A percentile compares a stretch with the other conserved stretches of the same genome.
These are phyloP conservation scores for Chrysodeixis includens DNA, from an alignment of 2,888 invertebrate genomes.

Conservation along the genomic window DNA sequence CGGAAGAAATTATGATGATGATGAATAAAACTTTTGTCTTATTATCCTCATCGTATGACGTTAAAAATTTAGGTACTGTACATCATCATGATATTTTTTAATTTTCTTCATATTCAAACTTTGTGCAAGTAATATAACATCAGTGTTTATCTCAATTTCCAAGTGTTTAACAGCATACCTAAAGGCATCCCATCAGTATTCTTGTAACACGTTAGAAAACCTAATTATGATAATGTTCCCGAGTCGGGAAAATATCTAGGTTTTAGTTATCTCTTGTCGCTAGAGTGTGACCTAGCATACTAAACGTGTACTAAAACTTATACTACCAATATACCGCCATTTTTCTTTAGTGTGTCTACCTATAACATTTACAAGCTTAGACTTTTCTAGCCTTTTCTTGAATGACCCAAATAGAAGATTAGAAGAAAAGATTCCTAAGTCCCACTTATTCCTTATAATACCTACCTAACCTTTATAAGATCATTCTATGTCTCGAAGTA, in stretches of 20 bases:
- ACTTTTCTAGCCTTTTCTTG: background rate
- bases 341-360: background rate
- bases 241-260: background rate
- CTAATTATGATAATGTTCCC: constrained; percentile 13
- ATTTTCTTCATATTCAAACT: too few species aligned
- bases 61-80: too few species aligned
- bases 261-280: constrained; percentile 14
- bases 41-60: too few species aligned
- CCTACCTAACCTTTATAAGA: constrained; percentile 8
- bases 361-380: background rate
- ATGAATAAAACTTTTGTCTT: too few species aligned
- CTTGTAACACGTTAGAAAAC: background rate
- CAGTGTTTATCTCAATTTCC: background rate
- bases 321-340: background rate
- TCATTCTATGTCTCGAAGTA: constrained; percentile 13
- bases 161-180: background rate
- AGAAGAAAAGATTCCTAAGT: background rate
- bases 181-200: background rate
- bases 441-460: background rate
- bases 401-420: background rate
- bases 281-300: constrained; percentile 13
- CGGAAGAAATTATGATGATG: too few species aligned
- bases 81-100: too few species aligned
- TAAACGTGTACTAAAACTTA: constrained; percentile 3
- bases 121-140: too few species aligned